A percentile compares a stretch with the other conserved stretches of the same genome.
Evolutionary conservation across 2,113 vertebrate species (phyloP).

Genomic region (Psittacula cyanocephala): DNA sequence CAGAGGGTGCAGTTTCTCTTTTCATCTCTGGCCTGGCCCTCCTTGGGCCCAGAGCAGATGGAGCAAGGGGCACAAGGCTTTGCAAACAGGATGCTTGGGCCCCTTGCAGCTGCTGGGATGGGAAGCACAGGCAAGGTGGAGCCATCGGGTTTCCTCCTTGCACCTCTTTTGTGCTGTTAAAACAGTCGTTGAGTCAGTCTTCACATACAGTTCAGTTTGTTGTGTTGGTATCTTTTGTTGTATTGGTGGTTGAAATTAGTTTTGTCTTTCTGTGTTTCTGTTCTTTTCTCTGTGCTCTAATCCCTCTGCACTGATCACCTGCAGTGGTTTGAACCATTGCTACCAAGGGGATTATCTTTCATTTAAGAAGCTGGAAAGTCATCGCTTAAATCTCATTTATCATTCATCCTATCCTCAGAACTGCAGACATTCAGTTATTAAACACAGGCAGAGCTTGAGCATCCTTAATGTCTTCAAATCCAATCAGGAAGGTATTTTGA

Average conservation of each 20-base stretch:
- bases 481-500: neutral
- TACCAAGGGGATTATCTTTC: neutral
- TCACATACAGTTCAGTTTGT: neutral
- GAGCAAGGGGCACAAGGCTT: neutral
- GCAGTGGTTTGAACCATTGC: neutral
- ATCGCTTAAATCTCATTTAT: neutral
- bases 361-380: neutral
- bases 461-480: neutral
- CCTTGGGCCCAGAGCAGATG: neutral
- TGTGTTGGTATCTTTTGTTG: neutral
- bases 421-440: neutral
- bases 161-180: neutral
- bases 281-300: neutral
- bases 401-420: neutral
- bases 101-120: neutral
- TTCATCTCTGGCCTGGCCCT: too few species aligned
- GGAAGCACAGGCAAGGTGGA: neutral
- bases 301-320: neutral
- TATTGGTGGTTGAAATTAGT: neutral
- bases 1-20: neutral
- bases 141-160: neutral
- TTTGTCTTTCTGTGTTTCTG: neutral
- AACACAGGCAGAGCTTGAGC: accelerated
- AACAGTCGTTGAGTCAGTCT: neutral
- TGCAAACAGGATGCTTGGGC: accelerated